Evolutionary conservation across 2,888 invertebrate genomes (phyloP).

Genomic region (Molorchus minor): DNA sequence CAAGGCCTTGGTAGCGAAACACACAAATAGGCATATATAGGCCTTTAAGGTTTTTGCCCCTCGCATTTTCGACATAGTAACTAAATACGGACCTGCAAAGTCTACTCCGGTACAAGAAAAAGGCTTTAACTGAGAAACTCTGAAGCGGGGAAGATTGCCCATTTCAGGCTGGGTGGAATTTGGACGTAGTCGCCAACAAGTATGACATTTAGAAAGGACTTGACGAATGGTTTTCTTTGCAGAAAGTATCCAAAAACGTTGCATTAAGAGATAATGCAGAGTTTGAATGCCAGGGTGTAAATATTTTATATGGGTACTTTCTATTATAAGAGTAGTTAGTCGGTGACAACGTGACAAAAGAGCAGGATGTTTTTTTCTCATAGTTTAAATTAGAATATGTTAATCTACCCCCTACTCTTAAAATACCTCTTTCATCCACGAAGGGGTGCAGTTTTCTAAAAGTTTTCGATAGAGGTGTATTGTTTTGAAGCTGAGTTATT

Average conservation of each 20-base stretch:
- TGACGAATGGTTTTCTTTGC: conserved; percentile 63
- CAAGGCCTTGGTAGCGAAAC: conserved; percentile 12
- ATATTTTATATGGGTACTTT: neutral
- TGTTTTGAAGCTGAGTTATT: neutral
- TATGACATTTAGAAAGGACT: neutral
- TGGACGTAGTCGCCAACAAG: too few species aligned
- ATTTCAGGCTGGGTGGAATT: too few species aligned
- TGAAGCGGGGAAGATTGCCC: too few species aligned
- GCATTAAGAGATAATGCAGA: conserved; percentile 54
- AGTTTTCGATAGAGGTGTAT: neutral
- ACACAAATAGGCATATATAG: conserved; percentile 5
- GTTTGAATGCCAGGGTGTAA: conserved; percentile 7
- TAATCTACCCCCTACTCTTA: conserved; percentile 2
- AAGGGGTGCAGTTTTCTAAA: neutral
- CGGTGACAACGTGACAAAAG: neutral
- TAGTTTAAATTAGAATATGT: neutral
- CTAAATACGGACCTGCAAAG: conserved; percentile 9
- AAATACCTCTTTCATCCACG: conserved; percentile 1
- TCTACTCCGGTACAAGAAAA: too few species aligned
- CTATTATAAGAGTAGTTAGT: neutral
- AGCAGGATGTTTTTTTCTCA: conserved; percentile 24
- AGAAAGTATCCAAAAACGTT: conserved; percentile 72
- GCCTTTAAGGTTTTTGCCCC: neutral
- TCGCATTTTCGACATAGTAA: conserved; percentile 1
- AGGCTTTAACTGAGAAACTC: too few species aligned